A percentile compares a stretch with the other conserved stretches of the same genome.
Evolutionary conservation across 2,113 vertebrate species (phyloP).

Genomic region (Leucoraja erinaceus): DNA sequence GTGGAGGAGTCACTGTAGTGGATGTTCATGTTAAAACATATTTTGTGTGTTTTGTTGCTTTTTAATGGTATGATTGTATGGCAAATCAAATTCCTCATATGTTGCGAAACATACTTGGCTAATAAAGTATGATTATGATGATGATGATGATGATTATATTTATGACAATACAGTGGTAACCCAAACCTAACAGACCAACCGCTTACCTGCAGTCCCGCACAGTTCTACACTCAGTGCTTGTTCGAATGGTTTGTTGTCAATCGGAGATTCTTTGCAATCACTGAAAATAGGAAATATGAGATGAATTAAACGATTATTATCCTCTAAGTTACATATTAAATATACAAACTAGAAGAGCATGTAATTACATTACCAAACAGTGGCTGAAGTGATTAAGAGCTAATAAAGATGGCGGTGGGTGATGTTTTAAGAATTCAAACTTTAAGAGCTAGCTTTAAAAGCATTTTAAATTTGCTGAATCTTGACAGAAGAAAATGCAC

Average conservation of each 20-base stretch:
- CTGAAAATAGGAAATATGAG: neutral
- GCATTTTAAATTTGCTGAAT: neutral
- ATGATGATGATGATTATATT: no score
- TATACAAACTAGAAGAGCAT: neutral
- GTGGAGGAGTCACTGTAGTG: no score
- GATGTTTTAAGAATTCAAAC: neutral
- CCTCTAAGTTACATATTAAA: neutral
- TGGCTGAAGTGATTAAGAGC: neutral
- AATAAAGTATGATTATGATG: no score
- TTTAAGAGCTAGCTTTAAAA: neutral
- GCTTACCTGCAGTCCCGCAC: slow-evolving; percentile 91
- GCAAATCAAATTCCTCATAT: no score
- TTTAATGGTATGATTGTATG: no score
- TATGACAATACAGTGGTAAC: neutral
- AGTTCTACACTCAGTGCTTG: slow-evolving; percentile 82
- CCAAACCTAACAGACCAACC: neutral
- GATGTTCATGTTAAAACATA: no score
- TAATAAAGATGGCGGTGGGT: neutral
- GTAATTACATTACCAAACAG: neutral
- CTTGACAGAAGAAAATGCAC: no score
- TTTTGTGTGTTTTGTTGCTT: no score
- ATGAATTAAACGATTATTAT: neutral
- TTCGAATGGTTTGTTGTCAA: slow-evolving; percentile 77
- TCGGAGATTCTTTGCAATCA: slow-evolving; percentile 50
- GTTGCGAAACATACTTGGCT: no score